Evolutionary conservation across 2,888 invertebrate species (phyloP).

Genomic region (Ephialtes manifestator): DNA sequence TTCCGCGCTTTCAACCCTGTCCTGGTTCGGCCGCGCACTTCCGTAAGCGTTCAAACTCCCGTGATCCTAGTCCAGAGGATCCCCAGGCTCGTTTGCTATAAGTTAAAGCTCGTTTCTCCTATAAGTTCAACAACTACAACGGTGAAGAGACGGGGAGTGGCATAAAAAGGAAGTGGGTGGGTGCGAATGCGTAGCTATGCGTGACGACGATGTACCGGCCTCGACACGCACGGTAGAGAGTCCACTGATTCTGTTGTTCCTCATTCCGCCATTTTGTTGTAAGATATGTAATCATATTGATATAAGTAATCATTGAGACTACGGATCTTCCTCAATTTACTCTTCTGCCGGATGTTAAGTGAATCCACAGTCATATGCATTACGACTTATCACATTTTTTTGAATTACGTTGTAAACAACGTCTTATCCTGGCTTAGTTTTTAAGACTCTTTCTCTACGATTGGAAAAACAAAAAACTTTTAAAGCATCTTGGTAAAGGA

Average conservation of each 20-base stretch:
- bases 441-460: no score
- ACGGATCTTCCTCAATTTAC: not conserved
- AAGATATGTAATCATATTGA: not conserved
- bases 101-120: conserved; percentile 59
- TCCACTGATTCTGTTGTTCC: conserved; percentile 31
- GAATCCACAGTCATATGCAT: no score
- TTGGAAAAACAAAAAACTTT: no score
- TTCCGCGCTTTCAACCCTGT: conserved; percentile 50
- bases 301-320: not conserved
- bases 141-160: conserved; percentile 84
- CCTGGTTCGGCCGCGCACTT: conserved; percentile 57
- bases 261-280: conserved; percentile 65
- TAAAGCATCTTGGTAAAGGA: no score
- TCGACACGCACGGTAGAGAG: conserved; percentile 23
- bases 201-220: conserved; percentile 76
- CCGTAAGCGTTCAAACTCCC: conserved; percentile 67
- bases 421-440: no score
- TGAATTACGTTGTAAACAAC: no score
- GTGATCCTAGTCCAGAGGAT: not conserved
- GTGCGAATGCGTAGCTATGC: conserved; percentile 85
- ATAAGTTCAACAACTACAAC: conserved; percentile 68
- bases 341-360: not conserved
- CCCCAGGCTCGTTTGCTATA: conserved; percentile 49
- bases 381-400: no score
- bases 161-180: conserved; percentile 86